A percentile compares a stretch with the other conserved stretches of the same genome.
Conservation (phyloP, 1,140 invertebrate species). For the Drosophila carrolli region DNA sequence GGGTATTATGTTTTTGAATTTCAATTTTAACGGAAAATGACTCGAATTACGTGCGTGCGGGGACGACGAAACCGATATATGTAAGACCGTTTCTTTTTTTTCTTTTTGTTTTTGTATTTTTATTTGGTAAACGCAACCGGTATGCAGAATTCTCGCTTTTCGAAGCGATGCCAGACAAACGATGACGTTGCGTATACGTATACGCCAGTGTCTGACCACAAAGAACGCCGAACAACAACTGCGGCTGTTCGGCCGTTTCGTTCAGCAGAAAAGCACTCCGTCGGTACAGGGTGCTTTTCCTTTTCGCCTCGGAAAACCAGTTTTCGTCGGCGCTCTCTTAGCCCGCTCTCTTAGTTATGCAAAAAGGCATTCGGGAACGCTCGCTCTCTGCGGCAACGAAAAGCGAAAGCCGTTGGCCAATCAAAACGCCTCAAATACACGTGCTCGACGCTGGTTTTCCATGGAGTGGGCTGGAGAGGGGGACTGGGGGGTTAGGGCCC, state of each 20-base stretch:
- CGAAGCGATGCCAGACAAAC: constrained; percentile 39
- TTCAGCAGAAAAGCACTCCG: constrained; percentile 6
- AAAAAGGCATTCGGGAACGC: neutral
- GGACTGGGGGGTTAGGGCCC: neutral
- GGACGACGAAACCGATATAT: constrained; percentile 23
- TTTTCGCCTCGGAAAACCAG: constrained; percentile 27
- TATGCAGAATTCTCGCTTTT: constrained; percentile 47
- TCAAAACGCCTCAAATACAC: constrained; percentile 67
- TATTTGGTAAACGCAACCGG: constrained; percentile 32
- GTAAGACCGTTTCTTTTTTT: constrained; percentile 1
- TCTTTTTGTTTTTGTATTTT: constrained; percentile 10
- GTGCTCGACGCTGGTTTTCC: constrained; percentile 56
- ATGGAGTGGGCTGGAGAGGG: neutral
- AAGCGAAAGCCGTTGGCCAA: constrained; percentile 78
- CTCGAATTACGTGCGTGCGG: constrained; percentile 18
- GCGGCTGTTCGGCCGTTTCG: constrained; percentile 9
- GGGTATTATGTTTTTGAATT: neutral
- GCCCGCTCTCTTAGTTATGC: constrained; percentile 11
- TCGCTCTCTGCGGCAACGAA: constrained; percentile 49
- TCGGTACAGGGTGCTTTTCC: constrained; percentile 46
- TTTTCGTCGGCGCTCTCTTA: constrained; percentile 30
- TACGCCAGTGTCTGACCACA: constrained; percentile 58
- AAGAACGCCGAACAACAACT: constrained; percentile 80
- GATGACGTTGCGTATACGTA: constrained; percentile 49
- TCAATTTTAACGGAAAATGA: constrained; percentile 16